A percentile compares a stretch with the other conserved stretches of the same genome.
Evolutionary conservation across 2,888 invertebrate species (phyloP).

Genomic region (Callimorpha dominula): DNA sequence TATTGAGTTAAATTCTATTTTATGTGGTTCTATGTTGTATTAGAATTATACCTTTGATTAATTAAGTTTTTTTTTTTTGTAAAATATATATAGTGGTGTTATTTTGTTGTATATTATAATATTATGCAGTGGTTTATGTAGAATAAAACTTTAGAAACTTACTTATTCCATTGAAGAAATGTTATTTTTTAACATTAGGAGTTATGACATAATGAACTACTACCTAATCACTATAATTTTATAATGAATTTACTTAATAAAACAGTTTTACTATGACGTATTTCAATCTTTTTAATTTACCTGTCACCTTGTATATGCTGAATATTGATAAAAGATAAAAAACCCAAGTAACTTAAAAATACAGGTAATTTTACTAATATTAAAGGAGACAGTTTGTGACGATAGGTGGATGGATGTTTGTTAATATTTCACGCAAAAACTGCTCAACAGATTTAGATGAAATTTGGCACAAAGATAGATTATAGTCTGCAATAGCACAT

Average conservation of each 20-base stretch:
- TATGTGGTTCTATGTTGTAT: neutral
- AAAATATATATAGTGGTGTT: neutral
- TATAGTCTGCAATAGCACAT: no score
- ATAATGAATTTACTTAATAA: slow-evolving; percentile 6
- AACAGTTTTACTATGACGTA: neutral
- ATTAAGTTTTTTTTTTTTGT: neutral
- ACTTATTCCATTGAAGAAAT: neutral
- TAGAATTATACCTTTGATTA: neutral
- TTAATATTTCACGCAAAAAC: no score
- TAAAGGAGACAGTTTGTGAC: no score
- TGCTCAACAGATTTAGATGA: no score
- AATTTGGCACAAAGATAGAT: no score
- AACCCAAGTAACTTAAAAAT: no score
- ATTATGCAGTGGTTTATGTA: neutral
- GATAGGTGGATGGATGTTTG: no score
- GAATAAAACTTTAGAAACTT: no score
- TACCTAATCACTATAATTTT: neutral
- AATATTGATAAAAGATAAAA: no score
- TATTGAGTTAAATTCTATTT: slow-evolving; percentile 5
- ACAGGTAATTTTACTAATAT: no score
- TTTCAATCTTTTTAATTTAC: neutral
- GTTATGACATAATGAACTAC: neutral
- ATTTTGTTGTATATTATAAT: neutral
- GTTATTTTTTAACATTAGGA: neutral
- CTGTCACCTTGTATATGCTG: no score